These are phyloP conservation scores for Carassius auratus DNA, from an alignment of 2,113 vertebrate species.

Conservation along the genomic window DNA sequence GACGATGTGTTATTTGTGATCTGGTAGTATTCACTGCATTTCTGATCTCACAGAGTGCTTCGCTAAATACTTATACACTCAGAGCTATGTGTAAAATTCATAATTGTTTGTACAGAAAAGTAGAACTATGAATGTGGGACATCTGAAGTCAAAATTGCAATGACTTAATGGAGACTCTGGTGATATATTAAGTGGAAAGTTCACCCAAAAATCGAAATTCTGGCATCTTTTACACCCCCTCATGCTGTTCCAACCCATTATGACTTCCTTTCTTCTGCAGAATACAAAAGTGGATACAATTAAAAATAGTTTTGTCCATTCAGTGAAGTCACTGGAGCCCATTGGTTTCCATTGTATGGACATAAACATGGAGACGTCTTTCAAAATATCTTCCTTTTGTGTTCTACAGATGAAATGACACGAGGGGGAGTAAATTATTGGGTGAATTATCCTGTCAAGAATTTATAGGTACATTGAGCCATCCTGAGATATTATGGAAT, in stretches of 20 bases:
- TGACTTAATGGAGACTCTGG: constrained; percentile 7
- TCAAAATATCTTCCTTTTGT: background rate
- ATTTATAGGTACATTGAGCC: constrained; percentile 14
- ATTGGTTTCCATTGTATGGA: background rate
- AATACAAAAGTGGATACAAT: background rate
- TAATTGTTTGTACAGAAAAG: constrained; percentile 21
- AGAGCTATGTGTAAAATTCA: constrained; percentile 30
- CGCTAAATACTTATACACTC: constrained; percentile 30
- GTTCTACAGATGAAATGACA: background rate
- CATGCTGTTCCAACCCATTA: background rate
- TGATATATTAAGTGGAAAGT: constrained; percentile 25
- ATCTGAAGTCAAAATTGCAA: background rate
- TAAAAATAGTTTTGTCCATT: background rate
- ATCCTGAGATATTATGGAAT: constrained; percentile 32
- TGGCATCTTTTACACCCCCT: background rate
- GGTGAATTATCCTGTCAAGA: background rate
- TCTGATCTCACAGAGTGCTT: constrained; percentile 16
- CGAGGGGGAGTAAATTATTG: background rate
- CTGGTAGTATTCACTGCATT: constrained; percentile 30
- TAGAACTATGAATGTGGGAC: background rate
- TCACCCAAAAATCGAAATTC: background rate
- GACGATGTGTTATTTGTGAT: constrained; percentile 26
- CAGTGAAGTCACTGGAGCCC: background rate
- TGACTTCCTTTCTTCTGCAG: background rate
- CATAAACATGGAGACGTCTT: background rate